phyloP scores from a whole-genome alignment of 2,113 vertebrate genomes.

The Neolamprologus tretocephalus region DNA sequence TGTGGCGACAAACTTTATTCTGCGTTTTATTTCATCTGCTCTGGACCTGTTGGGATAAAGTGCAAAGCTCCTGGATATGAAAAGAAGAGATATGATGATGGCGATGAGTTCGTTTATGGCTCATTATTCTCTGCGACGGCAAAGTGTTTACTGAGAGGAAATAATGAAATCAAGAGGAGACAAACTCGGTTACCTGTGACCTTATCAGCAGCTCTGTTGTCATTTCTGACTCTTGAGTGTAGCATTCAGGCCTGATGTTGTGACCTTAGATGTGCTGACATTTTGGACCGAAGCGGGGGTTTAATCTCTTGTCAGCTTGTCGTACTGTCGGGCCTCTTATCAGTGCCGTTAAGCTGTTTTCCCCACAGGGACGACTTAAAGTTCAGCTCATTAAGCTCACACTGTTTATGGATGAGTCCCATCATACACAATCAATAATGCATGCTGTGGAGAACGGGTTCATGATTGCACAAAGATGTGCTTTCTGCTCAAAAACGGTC shows the following conservation, averaged over 20 bases:
- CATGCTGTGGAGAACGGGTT: not conserved
- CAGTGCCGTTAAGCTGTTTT: not conserved
- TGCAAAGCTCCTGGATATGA: not conserved
- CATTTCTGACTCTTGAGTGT: not conserved
- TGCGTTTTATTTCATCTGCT: not conserved
- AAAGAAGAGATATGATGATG: not conserved
- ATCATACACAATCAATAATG: not conserved
- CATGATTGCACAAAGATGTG: not conserved
- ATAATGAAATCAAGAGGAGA: not conserved
- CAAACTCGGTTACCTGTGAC: not conserved
- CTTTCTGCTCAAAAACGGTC: accelerated
- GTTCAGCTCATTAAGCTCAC: not conserved
- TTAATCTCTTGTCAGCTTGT: not conserved
- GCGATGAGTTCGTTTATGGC: not conserved
- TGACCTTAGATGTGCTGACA: not conserved
- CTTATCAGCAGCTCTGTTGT: not conserved
- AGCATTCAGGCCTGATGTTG: not conserved
- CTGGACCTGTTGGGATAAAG: not conserved
- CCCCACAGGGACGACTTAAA: not conserved
- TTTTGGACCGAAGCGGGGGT: not conserved
- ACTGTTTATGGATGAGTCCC: not conserved
- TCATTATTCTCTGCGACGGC: not conserved
- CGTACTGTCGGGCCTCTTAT: not conserved
- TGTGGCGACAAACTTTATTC: not conserved
- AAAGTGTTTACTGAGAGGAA: not conserved